Base-by-base conservation (phyloP, 2,113 vertebrate genomes). In the Aythya baeri region DNA sequence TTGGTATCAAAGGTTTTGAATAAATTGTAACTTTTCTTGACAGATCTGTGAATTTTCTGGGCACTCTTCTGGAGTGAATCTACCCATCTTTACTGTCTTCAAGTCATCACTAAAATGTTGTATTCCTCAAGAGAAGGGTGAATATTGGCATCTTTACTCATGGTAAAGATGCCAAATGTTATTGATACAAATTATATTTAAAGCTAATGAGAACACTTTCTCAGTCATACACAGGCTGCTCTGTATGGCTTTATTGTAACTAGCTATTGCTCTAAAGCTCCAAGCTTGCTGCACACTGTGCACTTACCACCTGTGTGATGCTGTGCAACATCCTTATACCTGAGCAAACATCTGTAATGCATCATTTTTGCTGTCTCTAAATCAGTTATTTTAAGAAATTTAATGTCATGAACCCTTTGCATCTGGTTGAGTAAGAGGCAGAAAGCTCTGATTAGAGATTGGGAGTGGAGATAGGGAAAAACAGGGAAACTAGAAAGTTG, bases 401-500 rank as follows among this genome's bases (percentile, higher is more conserved):
- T 62, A 18, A 77, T 22, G 46, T 49, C 27, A 6, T 46, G n/a
- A 62, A 46, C n/a, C 43, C 58, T 62, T 23, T 62, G 44, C 43
- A 77, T 20, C 25, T 22, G n/a, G 58, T 31, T 62, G 43, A 62
- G 34, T 50, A 34, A 62, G 58, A 29, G 62, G n/a, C 8, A 21
- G 43, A 21, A 36, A 31, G 26, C n/a, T 17, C 20, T 27, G 32
- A 23, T 62, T 91, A 57, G 70, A 7, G 18, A 26, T 4, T 23
- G 25, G 32, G 34, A 50, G 20, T 91, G 68, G 22, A 62, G 73
- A 61, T 23, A 36, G 68, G 57, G 17, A 20, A 52, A 58, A 63
- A 0, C 12, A 65, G 11, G 21, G 22, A 72, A 59, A 12, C 1
- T 55, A 11, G 71, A 83, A 49, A 31, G 27, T 3, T 9, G 0